Evolutionary conservation across 2,797 vertebrate species (phyloP).

Genomic region (Pantherophis vulpinus): DNA sequence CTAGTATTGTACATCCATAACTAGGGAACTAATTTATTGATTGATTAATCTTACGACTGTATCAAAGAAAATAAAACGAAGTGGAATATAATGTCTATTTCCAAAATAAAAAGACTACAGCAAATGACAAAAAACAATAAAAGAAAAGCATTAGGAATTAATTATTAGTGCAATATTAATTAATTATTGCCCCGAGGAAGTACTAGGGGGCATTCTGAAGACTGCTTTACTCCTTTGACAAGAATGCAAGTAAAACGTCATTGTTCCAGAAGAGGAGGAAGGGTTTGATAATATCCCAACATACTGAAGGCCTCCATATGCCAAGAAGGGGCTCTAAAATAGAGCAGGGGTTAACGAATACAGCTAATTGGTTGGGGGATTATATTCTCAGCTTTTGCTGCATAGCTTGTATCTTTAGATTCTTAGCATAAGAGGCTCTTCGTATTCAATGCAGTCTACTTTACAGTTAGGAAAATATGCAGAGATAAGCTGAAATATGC

Average conservation of each 20-base stretch:
- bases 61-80: neutral
- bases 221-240: neutral
- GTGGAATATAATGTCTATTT: neutral
- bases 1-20: slow-evolving; percentile 8
- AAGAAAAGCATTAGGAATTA: neutral
- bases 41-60: neutral
- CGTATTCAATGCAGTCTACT: neutral
- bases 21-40: neutral
- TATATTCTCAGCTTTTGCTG: slow-evolving; percentile 14
- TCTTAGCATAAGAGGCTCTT: neutral
- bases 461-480: neutral
- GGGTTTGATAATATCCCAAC: neutral
- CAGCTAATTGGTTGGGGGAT: slow-evolving; percentile 44
- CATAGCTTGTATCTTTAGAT: slow-evolving; percentile 30
- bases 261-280: neutral
- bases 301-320: neutral
- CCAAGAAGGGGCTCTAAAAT: neutral
- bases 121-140: slow-evolving; percentile 13
- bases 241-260: neutral
- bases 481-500: neutral
- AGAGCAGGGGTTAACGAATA: slow-evolving; percentile 10
- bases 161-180: neutral
- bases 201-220: no score
- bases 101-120: neutral
- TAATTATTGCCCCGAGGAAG: neutral